Conservation (phyloP, 2,888 invertebrate species). For the Escarpia spicata region DNA sequence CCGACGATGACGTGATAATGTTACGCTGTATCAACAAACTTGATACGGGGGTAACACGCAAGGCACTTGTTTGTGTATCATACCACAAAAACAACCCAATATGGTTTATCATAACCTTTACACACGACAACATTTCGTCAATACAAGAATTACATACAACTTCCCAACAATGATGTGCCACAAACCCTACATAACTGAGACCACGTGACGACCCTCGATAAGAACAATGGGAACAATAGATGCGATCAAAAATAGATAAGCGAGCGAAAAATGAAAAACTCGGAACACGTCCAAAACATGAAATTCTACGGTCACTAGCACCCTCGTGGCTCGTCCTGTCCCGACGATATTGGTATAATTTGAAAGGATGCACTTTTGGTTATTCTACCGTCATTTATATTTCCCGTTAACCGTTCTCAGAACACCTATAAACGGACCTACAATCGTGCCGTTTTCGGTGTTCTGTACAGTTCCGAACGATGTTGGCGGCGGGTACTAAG, state of each 20-base stretch:
- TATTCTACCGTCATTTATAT: no score
- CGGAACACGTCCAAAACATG: no score
- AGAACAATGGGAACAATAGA: not conserved
- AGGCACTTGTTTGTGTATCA: not conserved
- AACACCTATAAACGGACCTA: no score
- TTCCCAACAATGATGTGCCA: not conserved
- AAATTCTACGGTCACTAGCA: no score
- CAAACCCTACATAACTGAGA: not conserved
- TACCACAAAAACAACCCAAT: not conserved
- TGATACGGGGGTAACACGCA: not conserved
- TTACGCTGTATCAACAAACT: not conserved
- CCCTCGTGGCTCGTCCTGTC: no score
- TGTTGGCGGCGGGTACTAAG: no score
- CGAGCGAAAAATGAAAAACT: no score
- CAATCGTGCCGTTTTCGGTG: no score
- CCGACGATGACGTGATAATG: not conserved
- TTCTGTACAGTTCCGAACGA: no score
- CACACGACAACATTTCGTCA: not conserved
- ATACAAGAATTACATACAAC: not conserved
- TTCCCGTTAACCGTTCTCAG: no score
- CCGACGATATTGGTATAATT: no score
- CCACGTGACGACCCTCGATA: not conserved
- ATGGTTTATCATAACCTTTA: not conserved
- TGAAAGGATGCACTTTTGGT: no score
- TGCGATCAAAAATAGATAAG: not conserved